Percentiles rank a stretch among this genome's conserved stretches.
Evolutionary conservation across 2,797 vertebrate species (phyloP).

Genomic region (Channallabes apus): DNA sequence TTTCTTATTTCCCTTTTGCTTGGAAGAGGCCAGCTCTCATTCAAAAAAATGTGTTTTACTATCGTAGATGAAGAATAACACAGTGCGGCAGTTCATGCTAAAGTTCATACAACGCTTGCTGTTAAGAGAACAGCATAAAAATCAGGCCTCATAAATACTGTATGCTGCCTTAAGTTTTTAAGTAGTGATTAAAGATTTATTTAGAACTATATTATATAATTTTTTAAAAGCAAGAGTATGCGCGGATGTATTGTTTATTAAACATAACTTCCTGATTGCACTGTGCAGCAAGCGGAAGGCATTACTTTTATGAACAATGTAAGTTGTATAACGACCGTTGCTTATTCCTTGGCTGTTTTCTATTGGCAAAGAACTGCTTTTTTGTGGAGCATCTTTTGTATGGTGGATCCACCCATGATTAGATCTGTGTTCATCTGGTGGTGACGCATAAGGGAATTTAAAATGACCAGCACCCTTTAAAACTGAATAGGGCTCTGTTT

Average conservation of each 20-base stretch:
- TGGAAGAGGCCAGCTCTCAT: conserved; percentile 48
- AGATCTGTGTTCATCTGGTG: conserved; percentile 8
- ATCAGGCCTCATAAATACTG: not conserved
- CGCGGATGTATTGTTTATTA: not conserved
- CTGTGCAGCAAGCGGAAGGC: not conserved
- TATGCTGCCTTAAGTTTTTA: not conserved
- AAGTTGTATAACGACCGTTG: not conserved
- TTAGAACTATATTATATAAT: not conserved
- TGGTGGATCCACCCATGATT: conserved; percentile 1
- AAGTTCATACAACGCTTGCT: not conserved
- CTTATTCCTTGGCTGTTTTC: not conserved
- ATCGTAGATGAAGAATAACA: not conserved
- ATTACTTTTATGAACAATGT: not conserved
- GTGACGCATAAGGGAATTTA: not conserved
- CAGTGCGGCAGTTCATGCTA: too few species aligned
- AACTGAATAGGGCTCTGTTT: not conserved
- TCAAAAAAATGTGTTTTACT: not conserved
- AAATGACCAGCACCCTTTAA: conserved; percentile 11
- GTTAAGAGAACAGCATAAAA: not conserved
- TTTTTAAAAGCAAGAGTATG: not conserved
- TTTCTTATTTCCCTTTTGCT: not conserved
- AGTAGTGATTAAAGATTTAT: not conserved
- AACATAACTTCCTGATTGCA: not conserved
- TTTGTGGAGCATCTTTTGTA: conserved; percentile 1
- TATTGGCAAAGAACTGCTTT: not conserved